phyloP scores from a whole-genome alignment of 2,797 vertebrate species.

The Pteropus rufus region DNA sequence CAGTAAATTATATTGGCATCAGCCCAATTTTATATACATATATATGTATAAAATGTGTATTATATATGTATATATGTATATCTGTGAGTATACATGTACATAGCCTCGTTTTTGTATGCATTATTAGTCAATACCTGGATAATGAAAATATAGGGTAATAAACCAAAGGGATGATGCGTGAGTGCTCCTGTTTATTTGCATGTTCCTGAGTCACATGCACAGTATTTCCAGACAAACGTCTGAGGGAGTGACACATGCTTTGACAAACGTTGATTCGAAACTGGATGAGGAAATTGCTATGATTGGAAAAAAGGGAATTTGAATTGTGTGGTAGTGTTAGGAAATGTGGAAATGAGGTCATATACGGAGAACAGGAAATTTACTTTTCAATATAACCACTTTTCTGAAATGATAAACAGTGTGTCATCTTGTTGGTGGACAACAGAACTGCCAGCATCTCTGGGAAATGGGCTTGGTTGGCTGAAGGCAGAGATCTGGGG shows the following conservation, averaged over 20 bases:
- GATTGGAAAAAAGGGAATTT: conserved; percentile 1
- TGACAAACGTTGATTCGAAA: background rate
- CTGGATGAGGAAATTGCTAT: background rate
- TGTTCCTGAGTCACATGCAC: background rate
- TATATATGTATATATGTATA: background rate
- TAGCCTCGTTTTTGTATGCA: background rate
- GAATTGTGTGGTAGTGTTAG: background rate
- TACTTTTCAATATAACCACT: background rate
- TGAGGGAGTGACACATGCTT: background rate
- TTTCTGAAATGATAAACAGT: background rate
- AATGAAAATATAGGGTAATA: background rate
- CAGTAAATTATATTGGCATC: background rate
- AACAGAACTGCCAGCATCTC: background rate
- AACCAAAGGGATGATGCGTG: background rate
- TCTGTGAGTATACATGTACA: background rate
- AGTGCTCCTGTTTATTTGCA: background rate
- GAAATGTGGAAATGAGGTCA: conserved; percentile 31
- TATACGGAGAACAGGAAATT: background rate
- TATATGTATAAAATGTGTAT: background rate
- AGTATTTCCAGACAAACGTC: conserved; percentile 12
- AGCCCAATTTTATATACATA: background rate
- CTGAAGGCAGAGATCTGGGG: background rate
- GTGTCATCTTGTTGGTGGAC: background rate
- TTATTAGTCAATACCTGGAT: background rate
- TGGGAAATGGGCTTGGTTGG: background rate